phyloP scores from a whole-genome alignment of 64 coral and sea anemone genomes.

The Catalaphyllia jardinei region DNA sequence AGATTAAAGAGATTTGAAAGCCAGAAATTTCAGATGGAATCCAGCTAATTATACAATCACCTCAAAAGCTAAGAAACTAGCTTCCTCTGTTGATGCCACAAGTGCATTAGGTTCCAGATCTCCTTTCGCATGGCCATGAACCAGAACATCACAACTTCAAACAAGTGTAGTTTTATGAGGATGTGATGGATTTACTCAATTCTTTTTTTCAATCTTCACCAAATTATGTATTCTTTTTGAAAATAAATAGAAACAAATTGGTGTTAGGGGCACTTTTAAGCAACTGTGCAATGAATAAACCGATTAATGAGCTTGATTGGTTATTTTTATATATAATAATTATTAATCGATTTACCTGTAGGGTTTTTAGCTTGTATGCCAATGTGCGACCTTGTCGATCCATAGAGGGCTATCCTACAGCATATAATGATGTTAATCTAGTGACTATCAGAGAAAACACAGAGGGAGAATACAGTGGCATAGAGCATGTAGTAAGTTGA shows the following conservation, averaged over 20 bases:
- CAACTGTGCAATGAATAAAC: no score
- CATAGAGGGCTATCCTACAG: conserved; percentile 93
- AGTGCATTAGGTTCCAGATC: neutral
- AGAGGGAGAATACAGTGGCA: conserved; percentile 97
- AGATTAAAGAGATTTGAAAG: neutral
- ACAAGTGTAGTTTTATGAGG: neutral
- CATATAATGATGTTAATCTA: conserved; percentile 83
- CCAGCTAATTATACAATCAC: neutral
- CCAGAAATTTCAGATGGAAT: neutral
- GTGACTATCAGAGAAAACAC: conserved; percentile 97
- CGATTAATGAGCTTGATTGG: neutral
- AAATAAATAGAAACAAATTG: neutral
- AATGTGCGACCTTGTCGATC: conserved; percentile 95
- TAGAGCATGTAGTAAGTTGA: conserved; percentile 90
- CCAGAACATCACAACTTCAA: neutral
- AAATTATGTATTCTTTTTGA: neutral
- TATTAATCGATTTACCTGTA: neutral
- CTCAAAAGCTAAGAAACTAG: neutral
- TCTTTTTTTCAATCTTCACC: neutral
- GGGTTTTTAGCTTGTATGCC: conserved; percentile 89
- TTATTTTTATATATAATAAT: neutral
- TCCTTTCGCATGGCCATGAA: neutral
- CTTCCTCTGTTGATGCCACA: neutral
- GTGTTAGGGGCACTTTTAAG: no score
- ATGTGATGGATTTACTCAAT: neutral